Base-by-base conservation (phyloP, 2,797 vertebrate species). In the Melanogrammus aeglefinus region DNA sequence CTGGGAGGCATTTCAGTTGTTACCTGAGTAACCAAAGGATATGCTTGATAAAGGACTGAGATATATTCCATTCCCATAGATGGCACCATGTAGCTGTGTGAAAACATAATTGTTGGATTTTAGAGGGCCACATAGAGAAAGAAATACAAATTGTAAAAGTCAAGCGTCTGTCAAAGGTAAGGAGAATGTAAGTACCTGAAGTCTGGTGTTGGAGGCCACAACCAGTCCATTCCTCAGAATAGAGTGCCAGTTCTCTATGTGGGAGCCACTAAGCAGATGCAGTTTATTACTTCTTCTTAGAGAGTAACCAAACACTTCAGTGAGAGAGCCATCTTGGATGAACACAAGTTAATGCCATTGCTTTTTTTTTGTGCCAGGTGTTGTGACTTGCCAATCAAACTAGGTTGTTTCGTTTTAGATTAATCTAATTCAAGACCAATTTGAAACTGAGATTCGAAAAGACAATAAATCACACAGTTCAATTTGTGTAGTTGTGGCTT, bases 11-110 rank as follows among this genome's bases (percentile, higher is more conserved):
- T 90, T 86, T 7, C 35, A 18, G 38, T 47, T 18, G 8, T 72
- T 77, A 96, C 96, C 96, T 96, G 96, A 96, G 95, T 97, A 97
- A 89, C 96, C 96, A 91, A 96, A 97, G 88, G 96, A 96, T 93
- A 97, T 96, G 94, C 96, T 97, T 86, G 96, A 96, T 93, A 96
- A 94, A 84, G 96, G 96, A 89, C 96, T 96, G 91, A 96, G 95
- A 90, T 97, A 97, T 81, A 97, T 97, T 83, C 96, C 96, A 91
- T 93, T 97, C 90, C 96, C 96, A 86, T 96, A 97, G 94, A 96
- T 95, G 88, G 96, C 96, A 92, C 96, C 96, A 70, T 97, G 96
- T 81, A 97, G 95, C 96, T 96, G 83, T 75, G 57, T 33, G 31
- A 33, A 33, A 33, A 33, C 31, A 33, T 33, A 33, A 33, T 33